These are phyloP conservation scores for Orthosia cruda DNA, from an alignment of 2,888 invertebrate species.

Conservation along the genomic window DNA sequence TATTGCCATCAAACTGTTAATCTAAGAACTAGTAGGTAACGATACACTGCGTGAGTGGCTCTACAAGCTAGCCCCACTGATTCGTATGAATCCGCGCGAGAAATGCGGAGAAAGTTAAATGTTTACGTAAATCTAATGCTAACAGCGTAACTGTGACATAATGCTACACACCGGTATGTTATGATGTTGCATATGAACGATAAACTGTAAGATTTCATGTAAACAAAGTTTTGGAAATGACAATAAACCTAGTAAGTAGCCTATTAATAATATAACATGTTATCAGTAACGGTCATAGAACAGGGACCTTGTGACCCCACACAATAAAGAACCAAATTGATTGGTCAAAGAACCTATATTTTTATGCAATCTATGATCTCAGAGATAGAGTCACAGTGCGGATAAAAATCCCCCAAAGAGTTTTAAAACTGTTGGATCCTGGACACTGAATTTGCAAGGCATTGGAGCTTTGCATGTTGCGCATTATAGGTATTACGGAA, in stretches of 20 bases:
- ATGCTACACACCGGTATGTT: conserved; percentile 57
- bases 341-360: not conserved
- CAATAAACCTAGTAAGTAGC: not conserved
- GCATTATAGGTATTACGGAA: not conserved
- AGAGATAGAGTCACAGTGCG: not conserved
- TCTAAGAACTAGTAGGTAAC: not conserved
- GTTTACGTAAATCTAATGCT: conserved; percentile 79
- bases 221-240: conserved; percentile 1
- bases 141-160: conserved; percentile 75
- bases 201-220: not conserved
- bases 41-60: conserved; percentile 10
- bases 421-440: not conserved
- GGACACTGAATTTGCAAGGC: not conserved
- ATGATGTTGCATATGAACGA: conserved; percentile 10
- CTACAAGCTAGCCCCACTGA: conserved; percentile 16
- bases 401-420: not conserved
- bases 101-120: conserved; percentile 80
- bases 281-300: not conserved
- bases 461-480: not conserved
- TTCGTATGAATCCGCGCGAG: conserved; percentile 68
- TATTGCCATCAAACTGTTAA: conserved; percentile 8
- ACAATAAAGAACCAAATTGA: not conserved
- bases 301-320: not conserved
- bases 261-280: not conserved
- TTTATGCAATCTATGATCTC: not conserved